A percentile compares a stretch with the other conserved stretches of the same genome.
Conservation (phyloP, 2,888 invertebrate genomes). For the Habrosyne pyritoides region DNA sequence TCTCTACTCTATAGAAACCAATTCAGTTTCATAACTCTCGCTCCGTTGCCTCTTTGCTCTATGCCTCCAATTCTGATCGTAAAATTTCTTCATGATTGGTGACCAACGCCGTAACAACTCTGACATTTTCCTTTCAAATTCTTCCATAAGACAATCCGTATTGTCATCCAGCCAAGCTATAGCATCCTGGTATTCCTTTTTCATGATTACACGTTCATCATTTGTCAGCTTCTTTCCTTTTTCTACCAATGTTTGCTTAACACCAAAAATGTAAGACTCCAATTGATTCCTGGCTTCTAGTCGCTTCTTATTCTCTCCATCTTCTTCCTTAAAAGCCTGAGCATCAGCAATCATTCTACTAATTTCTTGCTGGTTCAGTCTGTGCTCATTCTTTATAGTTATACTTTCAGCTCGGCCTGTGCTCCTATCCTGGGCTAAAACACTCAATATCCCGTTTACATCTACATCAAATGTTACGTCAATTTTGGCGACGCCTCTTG, state of each 20-base stretch:
- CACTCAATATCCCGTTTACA: conserved; percentile 58
- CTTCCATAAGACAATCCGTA: conserved; percentile 52
- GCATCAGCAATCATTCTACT: conserved; percentile 61
- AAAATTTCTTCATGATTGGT: conserved; percentile 45
- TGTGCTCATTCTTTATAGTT: conserved; percentile 50
- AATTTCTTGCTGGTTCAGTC: conserved; percentile 55
- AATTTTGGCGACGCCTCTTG: conserved; percentile 60
- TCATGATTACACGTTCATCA: conserved; percentile 46
- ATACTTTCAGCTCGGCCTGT: conserved; percentile 54
- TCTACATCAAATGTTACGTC: conserved; percentile 66
- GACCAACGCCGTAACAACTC: conserved; percentile 60
- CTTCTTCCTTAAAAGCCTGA: conserved; percentile 50
- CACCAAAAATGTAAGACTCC: conserved; percentile 60
- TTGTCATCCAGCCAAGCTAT: conserved; percentile 60
- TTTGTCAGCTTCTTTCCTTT: conserved; percentile 40
- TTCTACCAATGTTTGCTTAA: conserved; percentile 50
- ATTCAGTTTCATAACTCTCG: conserved; percentile 28
- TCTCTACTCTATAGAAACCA: conserved; percentile 28
- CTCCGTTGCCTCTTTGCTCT: conserved; percentile 47
- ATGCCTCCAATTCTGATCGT: conserved; percentile 35
- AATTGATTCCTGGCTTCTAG: conserved; percentile 63
- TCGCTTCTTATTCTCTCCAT: conserved; percentile 52
- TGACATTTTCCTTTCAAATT: conserved; percentile 57
- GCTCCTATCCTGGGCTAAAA: conserved; percentile 55
- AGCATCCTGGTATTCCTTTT: conserved; percentile 48